Percentiles rank a stretch among this genome's conserved stretches.
These are phyloP conservation scores for Agonopterix alstromeriana DNA, from an alignment of 2,888 invertebrate genomes.

Conservation along the genomic window DNA sequence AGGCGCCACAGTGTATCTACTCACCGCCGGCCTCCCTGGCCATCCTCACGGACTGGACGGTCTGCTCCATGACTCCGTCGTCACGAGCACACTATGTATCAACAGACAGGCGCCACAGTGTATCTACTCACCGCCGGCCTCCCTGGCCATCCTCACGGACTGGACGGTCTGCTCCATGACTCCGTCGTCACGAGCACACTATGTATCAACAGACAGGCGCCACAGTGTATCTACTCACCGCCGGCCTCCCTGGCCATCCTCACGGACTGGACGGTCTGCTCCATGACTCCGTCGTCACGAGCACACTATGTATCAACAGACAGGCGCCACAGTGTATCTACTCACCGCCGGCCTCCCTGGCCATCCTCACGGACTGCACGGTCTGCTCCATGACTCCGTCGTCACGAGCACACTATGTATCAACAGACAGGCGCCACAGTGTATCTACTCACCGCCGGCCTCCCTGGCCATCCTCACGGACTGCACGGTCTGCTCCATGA, in stretches of 20 bases:
- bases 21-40: constrained; percentile 85
- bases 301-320: constrained; percentile 92
- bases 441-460: constrained; percentile 16
- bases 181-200: constrained; percentile 98
- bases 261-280: constrained; percentile 96
- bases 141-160: constrained; percentile 90
- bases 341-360: constrained; percentile 17
- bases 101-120: constrained; percentile 70
- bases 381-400: constrained; percentile 88
- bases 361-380: constrained; percentile 36
- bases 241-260: constrained; percentile 87
- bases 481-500: constrained; percentile 84
- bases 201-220: constrained; percentile 82
- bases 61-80: constrained; percentile 99
- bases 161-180: constrained; percentile 98
- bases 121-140: constrained; percentile 78
- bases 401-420: constrained; percentile 82
- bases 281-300: constrained; percentile 99
- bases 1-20: constrained; percentile 38
- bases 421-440: neutral
- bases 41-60: constrained; percentile 92
- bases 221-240: constrained; percentile 63
- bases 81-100: constrained; percentile 96
- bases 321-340: neutral
- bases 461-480: constrained; percentile 1